Percentiles rank a stretch among this genome's conserved stretches.
phyloP scores from a whole-genome alignment of 2,113 vertebrate species.

The Istiophorus platypterus region DNA sequence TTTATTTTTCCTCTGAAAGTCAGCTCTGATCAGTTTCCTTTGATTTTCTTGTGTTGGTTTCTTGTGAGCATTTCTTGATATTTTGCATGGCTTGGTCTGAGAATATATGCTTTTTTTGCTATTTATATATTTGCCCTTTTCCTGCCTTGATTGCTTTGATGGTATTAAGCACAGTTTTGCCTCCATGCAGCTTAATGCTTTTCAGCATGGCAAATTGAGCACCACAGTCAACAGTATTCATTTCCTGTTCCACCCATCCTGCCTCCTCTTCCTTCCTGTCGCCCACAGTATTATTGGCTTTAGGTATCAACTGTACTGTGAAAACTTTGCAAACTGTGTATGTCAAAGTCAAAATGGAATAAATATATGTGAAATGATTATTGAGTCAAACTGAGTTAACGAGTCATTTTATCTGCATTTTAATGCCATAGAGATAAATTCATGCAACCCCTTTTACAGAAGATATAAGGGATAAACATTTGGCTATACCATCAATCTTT shows the following conservation, averaged over 20 bases:
- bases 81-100: slow-evolving; percentile 79
- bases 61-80: slow-evolving; percentile 65
- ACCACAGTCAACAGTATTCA: slow-evolving; percentile 70
- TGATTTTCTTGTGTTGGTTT: slow-evolving; percentile 62
- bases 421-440: slow-evolving; percentile 37
- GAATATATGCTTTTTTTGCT: slow-evolving; percentile 47
- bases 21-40: slow-evolving; percentile 59
- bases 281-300: slow-evolving; percentile 73
- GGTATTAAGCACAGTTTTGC: slow-evolving; percentile 79
- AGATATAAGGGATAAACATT: slow-evolving; percentile 43
- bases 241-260: slow-evolving; percentile 77
- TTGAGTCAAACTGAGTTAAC: slow-evolving; percentile 27
- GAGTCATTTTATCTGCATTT: slow-evolving; percentile 36
- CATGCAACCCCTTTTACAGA: slow-evolving; percentile 21
- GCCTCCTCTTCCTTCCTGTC: slow-evolving; percentile 70
- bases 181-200: slow-evolving; percentile 76
- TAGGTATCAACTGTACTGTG: slow-evolving; percentile 94
- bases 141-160: slow-evolving; percentile 79
- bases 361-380: slow-evolving; percentile 31
- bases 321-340: slow-evolving; percentile 76
- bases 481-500: slow-evolving; percentile 47
- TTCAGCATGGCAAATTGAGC: slow-evolving; percentile 81
- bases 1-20: slow-evolving; percentile 55
- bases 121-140: slow-evolving; percentile 70
- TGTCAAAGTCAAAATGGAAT: slow-evolving; percentile 35